Conservation (phyloP, 2,797 vertebrate species). For the Epinephelus coioides region DNA sequence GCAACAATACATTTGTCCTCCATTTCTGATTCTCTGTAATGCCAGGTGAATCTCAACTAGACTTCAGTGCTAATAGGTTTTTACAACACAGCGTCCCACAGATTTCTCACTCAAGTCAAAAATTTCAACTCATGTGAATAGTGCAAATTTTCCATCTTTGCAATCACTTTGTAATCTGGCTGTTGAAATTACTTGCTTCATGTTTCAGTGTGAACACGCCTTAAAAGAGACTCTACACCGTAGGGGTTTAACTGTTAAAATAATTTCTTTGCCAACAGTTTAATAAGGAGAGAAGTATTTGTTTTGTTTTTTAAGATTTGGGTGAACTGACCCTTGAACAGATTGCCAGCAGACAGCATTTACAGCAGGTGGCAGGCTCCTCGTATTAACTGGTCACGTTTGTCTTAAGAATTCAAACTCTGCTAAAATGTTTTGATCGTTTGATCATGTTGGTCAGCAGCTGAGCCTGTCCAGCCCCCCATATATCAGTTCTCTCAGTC, state of each 20-base stretch:
- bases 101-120: too few relatives aligned
- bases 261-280: background rate
- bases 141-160: too few relatives aligned
- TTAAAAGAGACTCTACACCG: background rate
- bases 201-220: too few relatives aligned
- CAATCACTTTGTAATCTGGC: too few relatives aligned
- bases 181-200: too few relatives aligned
- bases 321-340: background rate
- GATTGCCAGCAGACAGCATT: background rate
- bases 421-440: conserved; percentile 2
- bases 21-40: too few relatives aligned
- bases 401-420: background rate
- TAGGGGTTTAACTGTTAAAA: background rate
- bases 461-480: background rate
- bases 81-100: too few relatives aligned
- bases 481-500: conserved; percentile 59
- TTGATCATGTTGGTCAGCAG: conserved; percentile 15
- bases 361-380: background rate
- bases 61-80: too few relatives aligned
- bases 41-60: too few relatives aligned
- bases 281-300: background rate
- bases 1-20: too few relatives aligned
- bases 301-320: background rate
- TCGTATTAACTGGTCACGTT: background rate
- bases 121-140: too few relatives aligned